These are phyloP conservation scores for Malacoraja senta DNA, from an alignment of 2,797 vertebrate genomes.

Conservation along the genomic window DNA sequence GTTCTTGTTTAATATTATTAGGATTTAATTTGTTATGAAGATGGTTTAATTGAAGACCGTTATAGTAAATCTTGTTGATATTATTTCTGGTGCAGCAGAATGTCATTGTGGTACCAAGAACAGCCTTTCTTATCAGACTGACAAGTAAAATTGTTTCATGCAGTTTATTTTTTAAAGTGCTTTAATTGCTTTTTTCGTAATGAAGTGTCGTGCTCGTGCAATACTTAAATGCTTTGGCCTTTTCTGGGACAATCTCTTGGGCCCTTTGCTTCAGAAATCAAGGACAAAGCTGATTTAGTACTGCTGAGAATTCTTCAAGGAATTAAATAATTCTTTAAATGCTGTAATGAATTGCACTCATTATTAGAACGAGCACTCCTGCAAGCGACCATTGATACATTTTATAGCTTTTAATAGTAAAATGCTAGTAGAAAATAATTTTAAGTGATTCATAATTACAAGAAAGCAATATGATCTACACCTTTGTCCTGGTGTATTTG, in stretches of 20 bases:
- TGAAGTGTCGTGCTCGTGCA: conserved; percentile 21
- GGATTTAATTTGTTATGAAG: background rate
- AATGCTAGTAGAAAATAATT: conserved; percentile 19
- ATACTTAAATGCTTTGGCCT: conserved; percentile 24
- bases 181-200: conserved; percentile 29
- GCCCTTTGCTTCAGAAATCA: background rate
- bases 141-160: conserved; percentile 3
- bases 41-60: conserved; percentile 12
- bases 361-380: conserved; percentile 14
- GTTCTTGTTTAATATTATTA: background rate
- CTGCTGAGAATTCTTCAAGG: conserved; percentile 20
- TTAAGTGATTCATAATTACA: background rate
- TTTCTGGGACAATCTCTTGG: conserved; percentile 24
- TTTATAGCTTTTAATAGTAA: conserved; percentile 20
- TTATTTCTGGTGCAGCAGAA: conserved; percentile 3
- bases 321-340: conserved; percentile 37
- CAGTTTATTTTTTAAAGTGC: background rate
- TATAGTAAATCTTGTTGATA: background rate
- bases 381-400: background rate
- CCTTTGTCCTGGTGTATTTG: background rate
- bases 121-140: background rate
- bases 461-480: background rate
- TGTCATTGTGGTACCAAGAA: conserved; percentile 4
- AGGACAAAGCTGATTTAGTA: conserved; percentile 24
- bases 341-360: conserved; percentile 17